Evolutionary conservation across 2,888 invertebrate genomes (phyloP).

Genomic region (Perizoma affinitatum): DNA sequence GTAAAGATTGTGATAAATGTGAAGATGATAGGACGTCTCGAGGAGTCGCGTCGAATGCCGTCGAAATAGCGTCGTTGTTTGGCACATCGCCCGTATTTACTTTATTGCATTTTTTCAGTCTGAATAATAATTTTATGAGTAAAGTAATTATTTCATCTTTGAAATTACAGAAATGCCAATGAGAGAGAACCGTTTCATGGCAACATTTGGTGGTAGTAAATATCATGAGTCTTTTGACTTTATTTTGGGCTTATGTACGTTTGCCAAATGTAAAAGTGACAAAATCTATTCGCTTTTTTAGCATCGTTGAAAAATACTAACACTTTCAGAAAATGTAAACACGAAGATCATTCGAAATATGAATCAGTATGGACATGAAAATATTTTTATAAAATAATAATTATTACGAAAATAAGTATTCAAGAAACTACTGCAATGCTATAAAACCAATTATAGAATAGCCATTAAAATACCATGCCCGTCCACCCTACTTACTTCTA

Average conservation of each 20-base stretch:
- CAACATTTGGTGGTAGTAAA: conserved; percentile 22
- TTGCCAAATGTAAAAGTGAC: conserved; percentile 10
- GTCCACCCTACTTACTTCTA: no score
- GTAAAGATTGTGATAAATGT: no score
- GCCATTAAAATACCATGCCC: no score
- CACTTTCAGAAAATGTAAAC: no score
- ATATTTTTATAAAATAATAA: background rate
- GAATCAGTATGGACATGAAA: no score
- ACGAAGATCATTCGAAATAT: no score
- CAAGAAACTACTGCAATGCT: background rate
- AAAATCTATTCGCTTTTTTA: background rate
- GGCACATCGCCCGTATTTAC: conserved; percentile 67
- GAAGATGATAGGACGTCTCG: conserved; percentile 25
- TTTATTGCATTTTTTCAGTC: conserved; percentile 65
- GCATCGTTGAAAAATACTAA: no score
- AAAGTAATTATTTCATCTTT: conserved; percentile 53
- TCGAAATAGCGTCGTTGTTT: conserved; percentile 69
- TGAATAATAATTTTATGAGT: conserved; percentile 54
- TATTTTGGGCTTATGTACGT: conserved; percentile 17
- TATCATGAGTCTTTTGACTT: conserved; percentile 22
- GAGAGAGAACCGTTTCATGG: conserved; percentile 34
- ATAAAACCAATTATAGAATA: background rate
- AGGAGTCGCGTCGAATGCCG: conserved; percentile 36
- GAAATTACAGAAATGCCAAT: conserved; percentile 44
- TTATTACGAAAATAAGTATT: background rate